Evolutionary conservation across 1,140 invertebrate species (phyloP).

Genomic region (Drosophila oshimai): DNA sequence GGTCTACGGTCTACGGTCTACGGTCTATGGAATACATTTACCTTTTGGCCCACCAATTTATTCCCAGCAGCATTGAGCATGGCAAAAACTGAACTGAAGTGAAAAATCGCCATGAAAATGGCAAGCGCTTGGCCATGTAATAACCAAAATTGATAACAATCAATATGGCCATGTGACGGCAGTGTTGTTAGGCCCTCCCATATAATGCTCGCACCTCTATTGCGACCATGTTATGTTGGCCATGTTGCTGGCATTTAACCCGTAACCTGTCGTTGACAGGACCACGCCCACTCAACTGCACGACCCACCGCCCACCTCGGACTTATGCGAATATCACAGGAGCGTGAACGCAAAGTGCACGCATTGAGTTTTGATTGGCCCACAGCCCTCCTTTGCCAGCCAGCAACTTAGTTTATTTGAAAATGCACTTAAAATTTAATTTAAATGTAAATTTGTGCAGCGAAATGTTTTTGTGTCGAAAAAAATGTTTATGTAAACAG

Average conservation of each 20-base stretch:
- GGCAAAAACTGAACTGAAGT: slow-evolving; percentile 45
- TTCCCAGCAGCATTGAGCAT: slow-evolving; percentile 4
- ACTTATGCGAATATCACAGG: slow-evolving; percentile 47
- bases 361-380: slow-evolving; percentile 75
- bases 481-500: slow-evolving; percentile 78
- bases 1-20: not conserved
- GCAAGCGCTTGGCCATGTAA: slow-evolving; percentile 68
- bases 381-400: slow-evolving; percentile 9
- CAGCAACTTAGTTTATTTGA: slow-evolving; percentile 76
- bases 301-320: not conserved
- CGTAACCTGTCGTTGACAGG: slow-evolving; percentile 78
- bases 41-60: slow-evolving; percentile 19
- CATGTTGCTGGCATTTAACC: slow-evolving; percentile 67
- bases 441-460: slow-evolving; percentile 81
- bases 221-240: slow-evolving; percentile 13
- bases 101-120: slow-evolving; percentile 73
- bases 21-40: not conserved
- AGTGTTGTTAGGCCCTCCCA: slow-evolving; percentile 28
- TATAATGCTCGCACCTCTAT: slow-evolving; percentile 19
- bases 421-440: slow-evolving; percentile 80
- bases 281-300: slow-evolving; percentile 19
- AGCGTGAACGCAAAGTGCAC: slow-evolving; percentile 63
- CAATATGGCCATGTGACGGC: slow-evolving; percentile 69
- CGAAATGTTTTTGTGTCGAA: slow-evolving; percentile 74
- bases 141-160: slow-evolving; percentile 80